Evolutionary conservation across 2,888 invertebrate genomes (phyloP).

Genomic region (Rhyacophila evoluta): DNA sequence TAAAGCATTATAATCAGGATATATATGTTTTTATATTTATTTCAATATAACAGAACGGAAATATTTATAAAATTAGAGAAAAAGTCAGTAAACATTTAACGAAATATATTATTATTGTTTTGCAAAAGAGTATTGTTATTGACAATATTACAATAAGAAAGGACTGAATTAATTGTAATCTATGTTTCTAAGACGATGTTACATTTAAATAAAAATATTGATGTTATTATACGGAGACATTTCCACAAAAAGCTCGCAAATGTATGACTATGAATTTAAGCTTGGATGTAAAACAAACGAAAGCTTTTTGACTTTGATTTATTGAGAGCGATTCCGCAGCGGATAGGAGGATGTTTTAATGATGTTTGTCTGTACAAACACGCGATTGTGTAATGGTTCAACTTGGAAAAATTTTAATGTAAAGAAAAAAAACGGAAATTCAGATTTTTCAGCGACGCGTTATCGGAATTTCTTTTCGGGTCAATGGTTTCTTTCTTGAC

Average conservation of each 20-base stretch:
- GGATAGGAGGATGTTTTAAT: slow-evolving; percentile 47
- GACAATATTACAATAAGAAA: too few species aligned
- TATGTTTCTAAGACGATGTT: too few species aligned
- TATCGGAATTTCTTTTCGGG: slow-evolving; percentile 17
- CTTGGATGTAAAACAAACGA: slow-evolving; percentile 34
- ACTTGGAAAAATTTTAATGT: slow-evolving; percentile 4
- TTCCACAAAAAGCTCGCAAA: not conserved
- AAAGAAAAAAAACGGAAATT: slow-evolving; percentile 9
- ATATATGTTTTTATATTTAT: too few species aligned
- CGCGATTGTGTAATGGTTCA: slow-evolving; percentile 44
- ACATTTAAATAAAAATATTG: too few species aligned
- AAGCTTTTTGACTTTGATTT: slow-evolving; percentile 50
- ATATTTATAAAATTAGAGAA: too few species aligned
- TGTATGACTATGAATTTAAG: not conserved
- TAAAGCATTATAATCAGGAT: too few species aligned
- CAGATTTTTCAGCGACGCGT: slow-evolving; percentile 26
- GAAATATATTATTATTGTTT: too few species aligned
- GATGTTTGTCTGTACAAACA: slow-evolving; percentile 49
- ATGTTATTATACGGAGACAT: not conserved
- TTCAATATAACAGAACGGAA: too few species aligned
- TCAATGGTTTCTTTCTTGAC: slow-evolving; percentile 12
- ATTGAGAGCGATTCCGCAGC: slow-evolving; percentile 45
- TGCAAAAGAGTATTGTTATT: too few species aligned
- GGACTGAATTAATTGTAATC: too few species aligned
- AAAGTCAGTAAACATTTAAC: too few species aligned